These are phyloP conservation scores for Muntiacus muntjak DNA, from an alignment of 2,113 vertebrate species.

Conservation along the genomic window DNA sequence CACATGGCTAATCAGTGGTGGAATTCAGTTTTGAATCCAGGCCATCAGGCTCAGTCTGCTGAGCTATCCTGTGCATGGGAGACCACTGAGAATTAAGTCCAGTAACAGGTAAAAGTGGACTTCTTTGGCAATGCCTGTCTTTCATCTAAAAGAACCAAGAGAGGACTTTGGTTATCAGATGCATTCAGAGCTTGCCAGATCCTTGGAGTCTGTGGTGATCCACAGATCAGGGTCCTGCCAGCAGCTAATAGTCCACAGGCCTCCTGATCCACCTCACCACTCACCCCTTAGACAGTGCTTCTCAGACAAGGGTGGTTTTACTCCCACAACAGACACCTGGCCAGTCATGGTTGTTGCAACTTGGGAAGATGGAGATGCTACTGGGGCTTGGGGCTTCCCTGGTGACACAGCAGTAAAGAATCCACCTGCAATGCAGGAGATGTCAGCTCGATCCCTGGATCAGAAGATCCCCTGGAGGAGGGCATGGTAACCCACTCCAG, in stretches of 20 bases:
- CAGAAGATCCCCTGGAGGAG: background rate
- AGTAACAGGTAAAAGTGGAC: background rate
- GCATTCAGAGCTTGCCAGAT: background rate
- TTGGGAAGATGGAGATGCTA: background rate
- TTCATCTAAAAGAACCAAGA: background rate
- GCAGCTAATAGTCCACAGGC: background rate
- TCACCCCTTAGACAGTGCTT: background rate
- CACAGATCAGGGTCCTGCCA: background rate
- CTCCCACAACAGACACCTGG: background rate
- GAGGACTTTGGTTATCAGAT: background rate
- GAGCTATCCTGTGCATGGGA: background rate
- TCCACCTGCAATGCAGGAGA: background rate
- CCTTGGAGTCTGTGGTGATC: background rate
- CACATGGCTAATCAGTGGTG: background rate
- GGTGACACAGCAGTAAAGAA: background rate
- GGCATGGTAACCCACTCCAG: background rate
- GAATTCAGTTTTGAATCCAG: background rate
- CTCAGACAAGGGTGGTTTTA: background rate
- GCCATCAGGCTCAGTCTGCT: background rate
- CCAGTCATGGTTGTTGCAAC: background rate
- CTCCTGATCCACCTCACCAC: background rate
- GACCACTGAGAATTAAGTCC: background rate
- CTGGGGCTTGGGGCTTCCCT: background rate
- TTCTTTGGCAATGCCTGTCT: background rate
- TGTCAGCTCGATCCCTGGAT: background rate